Conservation (phyloP, 1,140 invertebrate genomes). For the Gerris buenoi region DNA sequence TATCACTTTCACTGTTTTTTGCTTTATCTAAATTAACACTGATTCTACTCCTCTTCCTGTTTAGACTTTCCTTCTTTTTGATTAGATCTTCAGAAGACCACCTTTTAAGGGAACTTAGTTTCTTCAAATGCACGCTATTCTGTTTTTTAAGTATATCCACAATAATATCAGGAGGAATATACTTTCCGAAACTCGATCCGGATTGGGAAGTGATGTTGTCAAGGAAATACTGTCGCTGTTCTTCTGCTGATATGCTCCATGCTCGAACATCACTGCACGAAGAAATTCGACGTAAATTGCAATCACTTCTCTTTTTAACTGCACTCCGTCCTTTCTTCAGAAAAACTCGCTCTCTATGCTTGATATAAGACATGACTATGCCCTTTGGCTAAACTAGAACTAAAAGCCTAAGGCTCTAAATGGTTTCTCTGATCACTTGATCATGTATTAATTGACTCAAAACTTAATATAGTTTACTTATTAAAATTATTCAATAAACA, state of each 20-base stretch:
- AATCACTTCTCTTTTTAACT: neutral
- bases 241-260: neutral
- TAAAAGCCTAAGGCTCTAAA: too few relatives aligned
- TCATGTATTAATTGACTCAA: too few relatives aligned
- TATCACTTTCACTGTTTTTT: too few relatives aligned
- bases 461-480: too few relatives aligned
- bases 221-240: neutral
- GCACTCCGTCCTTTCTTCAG: neutral
- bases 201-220: neutral
- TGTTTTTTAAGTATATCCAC: neutral
- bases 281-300: neutral
- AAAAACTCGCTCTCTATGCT: neutral
- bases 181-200: neutral
- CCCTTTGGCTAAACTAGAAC: too few relatives aligned
- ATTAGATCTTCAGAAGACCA: neutral
- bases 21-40: neutral
- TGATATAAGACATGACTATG: constrained; percentile 1
- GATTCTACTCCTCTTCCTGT: neutral
- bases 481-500: too few relatives aligned
- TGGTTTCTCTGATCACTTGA: too few relatives aligned
- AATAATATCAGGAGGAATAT: neutral
- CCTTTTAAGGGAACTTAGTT: neutral
- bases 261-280: neutral
- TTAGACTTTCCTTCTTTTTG: neutral
- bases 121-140: neutral